A percentile compares a stretch with the other conserved stretches of the same genome.
Conservation (phyloP, 2,113 vertebrate species). For the Callocephalon fimbriatum region DNA sequence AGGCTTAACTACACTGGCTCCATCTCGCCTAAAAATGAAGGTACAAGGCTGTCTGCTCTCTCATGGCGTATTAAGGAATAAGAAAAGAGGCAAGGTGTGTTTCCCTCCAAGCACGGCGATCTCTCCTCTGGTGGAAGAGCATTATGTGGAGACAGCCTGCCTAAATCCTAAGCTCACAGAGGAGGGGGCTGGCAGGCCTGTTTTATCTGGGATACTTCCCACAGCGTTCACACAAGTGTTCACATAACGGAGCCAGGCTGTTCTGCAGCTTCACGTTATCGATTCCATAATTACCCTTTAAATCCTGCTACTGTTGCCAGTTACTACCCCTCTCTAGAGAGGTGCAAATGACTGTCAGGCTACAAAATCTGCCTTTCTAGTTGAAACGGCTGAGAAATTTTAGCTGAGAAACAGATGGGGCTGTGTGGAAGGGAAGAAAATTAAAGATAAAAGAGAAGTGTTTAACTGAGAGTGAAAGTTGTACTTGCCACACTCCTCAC, state of each 20-base stretch:
- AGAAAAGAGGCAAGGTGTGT: background rate
- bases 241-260: constrained; percentile 5
- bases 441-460: constrained; percentile 50
- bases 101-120: background rate
- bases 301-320: constrained; percentile 30
- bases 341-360: constrained; percentile 48
- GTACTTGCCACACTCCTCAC: constrained; percentile 34
- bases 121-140: background rate
- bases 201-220: constrained; percentile 25
- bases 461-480: constrained; percentile 55
- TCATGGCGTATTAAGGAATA: background rate
- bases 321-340: constrained; percentile 14
- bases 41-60: background rate
- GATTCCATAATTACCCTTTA: constrained; percentile 54
- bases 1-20: background rate
- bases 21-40: background rate
- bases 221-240: background rate
- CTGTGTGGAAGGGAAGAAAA: constrained; percentile 13
- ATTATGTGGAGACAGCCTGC: background rate
- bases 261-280: constrained; percentile 38
- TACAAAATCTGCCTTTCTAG: background rate
- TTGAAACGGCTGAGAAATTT: constrained; percentile 50
- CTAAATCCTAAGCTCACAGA: background rate
- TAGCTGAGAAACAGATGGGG: constrained; percentile 62
- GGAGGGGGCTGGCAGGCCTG: background rate